A percentile compares a stretch with the other conserved stretches of the same genome.
Conservation (phyloP, 2,113 vertebrate species). For the Eulemur macaco region DNA sequence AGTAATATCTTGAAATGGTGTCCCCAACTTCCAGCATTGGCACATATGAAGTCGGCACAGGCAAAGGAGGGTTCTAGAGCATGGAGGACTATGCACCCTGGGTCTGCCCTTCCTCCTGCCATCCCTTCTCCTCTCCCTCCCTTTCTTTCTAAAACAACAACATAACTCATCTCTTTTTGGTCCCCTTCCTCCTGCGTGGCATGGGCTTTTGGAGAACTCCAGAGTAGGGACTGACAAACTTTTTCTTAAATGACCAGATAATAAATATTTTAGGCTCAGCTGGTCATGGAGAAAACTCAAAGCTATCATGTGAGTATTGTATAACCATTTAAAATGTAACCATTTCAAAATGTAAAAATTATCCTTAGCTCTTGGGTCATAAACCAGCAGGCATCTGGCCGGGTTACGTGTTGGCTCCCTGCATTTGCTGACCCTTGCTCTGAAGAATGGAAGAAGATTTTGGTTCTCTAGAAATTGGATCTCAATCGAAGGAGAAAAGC, state of each 20-base stretch:
- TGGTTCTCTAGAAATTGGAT: neutral
- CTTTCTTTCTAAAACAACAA: neutral
- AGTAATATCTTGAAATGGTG: neutral
- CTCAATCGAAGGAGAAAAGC: neutral
- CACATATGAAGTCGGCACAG: accelerated
- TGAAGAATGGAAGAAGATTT: neutral
- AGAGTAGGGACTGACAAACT: neutral
- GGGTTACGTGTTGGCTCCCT: neutral
- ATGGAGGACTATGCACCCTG: neutral
- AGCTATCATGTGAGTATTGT: neutral
- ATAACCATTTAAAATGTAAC: neutral
- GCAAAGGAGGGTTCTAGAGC: no score
- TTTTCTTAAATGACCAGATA: neutral
- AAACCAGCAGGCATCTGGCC: neutral
- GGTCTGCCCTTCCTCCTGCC: neutral
- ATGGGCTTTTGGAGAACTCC: neutral
- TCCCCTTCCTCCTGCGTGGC: neutral
- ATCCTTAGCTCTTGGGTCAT: neutral
- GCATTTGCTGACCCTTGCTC: neutral
- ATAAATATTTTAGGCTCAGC: neutral
- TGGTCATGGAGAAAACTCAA: neutral
- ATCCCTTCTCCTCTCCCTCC: neutral
- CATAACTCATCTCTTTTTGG: neutral
- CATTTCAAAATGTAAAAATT: neutral
- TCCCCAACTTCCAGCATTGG: accelerated